These are phyloP conservation scores for Anoplius nigerrimus DNA, from an alignment of 2,888 invertebrate species.

Conservation along the genomic window DNA sequence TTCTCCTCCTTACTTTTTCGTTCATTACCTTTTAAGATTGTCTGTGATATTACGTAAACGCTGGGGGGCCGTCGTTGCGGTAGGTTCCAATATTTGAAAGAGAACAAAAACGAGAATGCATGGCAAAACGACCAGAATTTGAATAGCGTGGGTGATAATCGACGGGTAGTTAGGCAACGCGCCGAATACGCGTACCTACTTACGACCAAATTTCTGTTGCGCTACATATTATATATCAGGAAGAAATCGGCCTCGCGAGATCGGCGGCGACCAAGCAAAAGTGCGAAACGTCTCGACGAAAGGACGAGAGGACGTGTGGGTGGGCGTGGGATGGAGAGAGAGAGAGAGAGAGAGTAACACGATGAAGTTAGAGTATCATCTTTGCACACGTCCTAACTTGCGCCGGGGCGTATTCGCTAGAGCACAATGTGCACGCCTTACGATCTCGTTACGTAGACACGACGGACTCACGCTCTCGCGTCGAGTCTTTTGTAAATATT, in stretches of 20 bases:
- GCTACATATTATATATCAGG: no score
- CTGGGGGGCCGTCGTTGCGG: slow-evolving; percentile 32
- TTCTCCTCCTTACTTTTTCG: slow-evolving; percentile 16
- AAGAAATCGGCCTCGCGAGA: no score
- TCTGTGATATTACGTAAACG: slow-evolving; percentile 61
- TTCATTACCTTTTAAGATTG: slow-evolving; percentile 51
- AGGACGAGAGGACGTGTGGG: neutral
- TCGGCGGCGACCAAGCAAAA: neutral
- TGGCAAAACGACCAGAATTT: no score
- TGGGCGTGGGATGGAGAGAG: neutral
- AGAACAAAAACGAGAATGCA: neutral
- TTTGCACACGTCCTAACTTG: no score
- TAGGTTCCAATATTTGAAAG: slow-evolving; percentile 33
- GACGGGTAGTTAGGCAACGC: no score
- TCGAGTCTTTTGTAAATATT: slow-evolving; percentile 39
- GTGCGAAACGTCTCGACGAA: neutral
- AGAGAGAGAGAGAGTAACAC: neutral
- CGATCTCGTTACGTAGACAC: no score
- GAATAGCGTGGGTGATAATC: no score
- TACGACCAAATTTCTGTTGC: no score
- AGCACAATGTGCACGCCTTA: no score
- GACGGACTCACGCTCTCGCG: neutral
- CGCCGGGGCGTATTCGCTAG: no score
- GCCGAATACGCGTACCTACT: no score
- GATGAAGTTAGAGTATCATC: no score